These are phyloP conservation scores for Teleogryllus oceanicus DNA, from an alignment of 2,888 invertebrate species.

Conservation along the genomic window DNA sequence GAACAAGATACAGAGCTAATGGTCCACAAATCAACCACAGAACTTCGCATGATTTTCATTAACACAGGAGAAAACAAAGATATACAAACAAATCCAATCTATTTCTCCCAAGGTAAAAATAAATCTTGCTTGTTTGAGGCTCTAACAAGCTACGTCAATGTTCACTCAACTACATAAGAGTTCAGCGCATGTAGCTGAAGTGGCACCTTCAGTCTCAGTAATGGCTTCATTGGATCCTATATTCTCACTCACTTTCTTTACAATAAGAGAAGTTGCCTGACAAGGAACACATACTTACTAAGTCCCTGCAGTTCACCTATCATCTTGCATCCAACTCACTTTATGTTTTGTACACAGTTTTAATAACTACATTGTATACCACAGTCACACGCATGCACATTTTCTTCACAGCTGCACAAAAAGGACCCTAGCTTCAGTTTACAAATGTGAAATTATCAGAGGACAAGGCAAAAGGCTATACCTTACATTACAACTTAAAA, in stretches of 20 bases:
- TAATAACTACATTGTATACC: slow-evolving; percentile 22
- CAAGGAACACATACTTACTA: slow-evolving; percentile 18
- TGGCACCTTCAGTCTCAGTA: slow-evolving; percentile 34
- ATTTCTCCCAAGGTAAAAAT: slow-evolving; percentile 34
- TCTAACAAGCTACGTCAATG: slow-evolving; percentile 29
- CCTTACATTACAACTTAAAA: slow-evolving; percentile 34
- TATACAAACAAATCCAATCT: slow-evolving; percentile 28
- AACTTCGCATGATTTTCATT: background rate
- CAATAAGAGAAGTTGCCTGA: slow-evolving; percentile 4
- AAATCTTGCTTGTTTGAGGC: slow-evolving; percentile 31
- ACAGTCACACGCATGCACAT: slow-evolving; percentile 25
- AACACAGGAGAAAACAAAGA: slow-evolving; percentile 18
- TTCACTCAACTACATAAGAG: slow-evolving; percentile 29
- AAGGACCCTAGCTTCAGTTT: slow-evolving; percentile 27
- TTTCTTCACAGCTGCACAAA: slow-evolving; percentile 31
- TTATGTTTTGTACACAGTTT: slow-evolving; percentile 28
- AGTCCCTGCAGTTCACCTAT: slow-evolving; percentile 11
- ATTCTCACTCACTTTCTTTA: slow-evolving; percentile 21
- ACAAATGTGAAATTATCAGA: slow-evolving; percentile 31
- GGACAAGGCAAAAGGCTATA: slow-evolving; percentile 36
- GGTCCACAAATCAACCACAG: background rate
- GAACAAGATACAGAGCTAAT: slow-evolving; percentile 6
- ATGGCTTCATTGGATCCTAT: slow-evolving; percentile 18
- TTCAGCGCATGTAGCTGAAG: slow-evolving; percentile 33
- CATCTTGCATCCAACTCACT: slow-evolving; percentile 23